Evolutionary conservation across 2,797 vertebrate species (phyloP).

Genomic region (Sebastes oblongus): DNA sequence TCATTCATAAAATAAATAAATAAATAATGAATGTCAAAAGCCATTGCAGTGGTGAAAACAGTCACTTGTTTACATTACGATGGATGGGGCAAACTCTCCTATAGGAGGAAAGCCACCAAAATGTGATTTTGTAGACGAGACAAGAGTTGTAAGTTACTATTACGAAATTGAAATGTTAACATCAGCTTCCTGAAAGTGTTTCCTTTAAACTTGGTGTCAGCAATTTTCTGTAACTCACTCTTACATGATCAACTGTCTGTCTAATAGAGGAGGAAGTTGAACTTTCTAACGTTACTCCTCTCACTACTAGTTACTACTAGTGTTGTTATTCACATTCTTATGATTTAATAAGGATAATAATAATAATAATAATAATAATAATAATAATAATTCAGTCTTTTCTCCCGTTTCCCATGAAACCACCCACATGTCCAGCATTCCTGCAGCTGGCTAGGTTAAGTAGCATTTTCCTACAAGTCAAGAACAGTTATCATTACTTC

Average conservation of each 20-base stretch:
- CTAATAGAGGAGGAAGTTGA: background rate
- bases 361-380: background rate
- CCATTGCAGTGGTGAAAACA: background rate
- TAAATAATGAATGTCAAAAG: background rate
- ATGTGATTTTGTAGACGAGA: background rate
- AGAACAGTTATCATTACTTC: background rate
- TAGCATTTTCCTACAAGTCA: background rate
- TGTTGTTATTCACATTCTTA: no score
- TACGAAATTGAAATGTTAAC: conserved; percentile 27
- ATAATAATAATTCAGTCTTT: background rate
- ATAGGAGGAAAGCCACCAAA: background rate
- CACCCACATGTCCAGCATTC: background rate
- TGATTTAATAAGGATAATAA: background rate
- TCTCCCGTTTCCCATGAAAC: background rate
- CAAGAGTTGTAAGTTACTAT: conserved; percentile 2
- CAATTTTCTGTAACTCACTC: conserved; percentile 1
- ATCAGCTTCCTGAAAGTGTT: conserved; percentile 37
- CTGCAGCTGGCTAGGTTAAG: background rate
- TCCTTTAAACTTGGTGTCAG: conserved; percentile 30
- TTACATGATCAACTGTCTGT: background rate
- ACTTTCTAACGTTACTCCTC: background rate
- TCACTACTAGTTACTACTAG: background rate
- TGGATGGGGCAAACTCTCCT: background rate
- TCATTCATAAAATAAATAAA: background rate
- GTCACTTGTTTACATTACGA: background rate